phyloP scores from a whole-genome alignment of 2,113 vertebrate genomes.

The Centropus bengalensis region DNA sequence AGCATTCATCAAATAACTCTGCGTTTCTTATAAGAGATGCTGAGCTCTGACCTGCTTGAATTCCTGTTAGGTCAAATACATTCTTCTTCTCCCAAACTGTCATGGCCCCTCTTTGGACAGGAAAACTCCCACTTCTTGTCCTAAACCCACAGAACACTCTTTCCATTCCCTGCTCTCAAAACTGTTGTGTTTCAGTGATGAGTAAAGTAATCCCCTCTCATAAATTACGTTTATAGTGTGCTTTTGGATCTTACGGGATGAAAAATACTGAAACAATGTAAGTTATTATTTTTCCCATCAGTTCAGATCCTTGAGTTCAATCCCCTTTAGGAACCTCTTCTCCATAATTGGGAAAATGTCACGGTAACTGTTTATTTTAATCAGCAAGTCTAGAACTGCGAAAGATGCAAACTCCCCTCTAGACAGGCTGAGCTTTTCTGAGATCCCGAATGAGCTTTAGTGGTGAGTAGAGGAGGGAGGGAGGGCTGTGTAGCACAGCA shows the following conservation, averaged over 20 bases:
- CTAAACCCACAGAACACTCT: not conserved
- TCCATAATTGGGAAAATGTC: conserved; percentile 37
- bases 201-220: not conserved
- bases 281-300: conserved; percentile 3
- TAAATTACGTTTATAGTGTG: not conserved
- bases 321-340: not conserved
- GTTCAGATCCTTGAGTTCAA: not conserved
- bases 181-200: not conserved
- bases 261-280: not conserved
- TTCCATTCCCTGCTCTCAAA: not conserved
- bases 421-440: not conserved
- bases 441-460: not conserved
- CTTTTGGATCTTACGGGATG: not conserved
- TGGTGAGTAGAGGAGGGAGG: not conserved
- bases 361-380: not conserved
- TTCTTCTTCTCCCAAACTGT: not conserved
- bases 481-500: not conserved
- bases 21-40: not conserved
- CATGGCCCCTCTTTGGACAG: not conserved
- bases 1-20: not conserved
- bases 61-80: not conserved
- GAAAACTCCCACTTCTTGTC: not conserved
- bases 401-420: not conserved
- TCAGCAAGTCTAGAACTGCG: not conserved
- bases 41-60: not conserved